Percentiles rank a stretch among this genome's conserved stretches.
Evolutionary conservation across 2,113 vertebrate genomes (phyloP).

Genomic region (Oriolus oriolus): DNA sequence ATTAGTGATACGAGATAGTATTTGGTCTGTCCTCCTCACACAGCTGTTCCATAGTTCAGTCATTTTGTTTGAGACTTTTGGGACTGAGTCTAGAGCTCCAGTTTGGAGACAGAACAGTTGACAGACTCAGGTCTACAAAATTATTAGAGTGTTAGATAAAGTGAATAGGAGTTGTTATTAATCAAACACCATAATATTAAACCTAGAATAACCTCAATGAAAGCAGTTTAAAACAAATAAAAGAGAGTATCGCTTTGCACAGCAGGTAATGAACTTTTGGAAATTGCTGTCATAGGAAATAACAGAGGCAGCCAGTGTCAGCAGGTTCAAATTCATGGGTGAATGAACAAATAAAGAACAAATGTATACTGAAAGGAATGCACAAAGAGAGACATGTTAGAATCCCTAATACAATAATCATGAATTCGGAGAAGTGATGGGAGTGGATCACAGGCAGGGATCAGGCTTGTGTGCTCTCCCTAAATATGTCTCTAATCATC

Average conservation of each 20-base stretch:
- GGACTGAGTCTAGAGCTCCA: background rate
- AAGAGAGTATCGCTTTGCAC: background rate
- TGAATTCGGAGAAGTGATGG: background rate
- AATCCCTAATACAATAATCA: background rate
- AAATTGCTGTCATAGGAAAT: background rate
- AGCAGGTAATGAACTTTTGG: background rate
- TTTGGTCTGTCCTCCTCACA: background rate
- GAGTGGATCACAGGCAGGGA: background rate
- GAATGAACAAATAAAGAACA: background rate
- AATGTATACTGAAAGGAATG: background rate
- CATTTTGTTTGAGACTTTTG: background rate
- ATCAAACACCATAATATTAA: background rate
- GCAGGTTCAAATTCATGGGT: background rate
- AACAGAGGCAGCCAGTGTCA: background rate
- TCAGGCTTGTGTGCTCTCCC: rapidly evolving
- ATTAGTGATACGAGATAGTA: background rate
- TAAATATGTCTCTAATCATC: background rate
- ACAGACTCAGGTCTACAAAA: background rate
- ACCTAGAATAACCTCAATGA: background rate
- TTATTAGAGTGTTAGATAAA: background rate
- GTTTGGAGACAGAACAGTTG: background rate
- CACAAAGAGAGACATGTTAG: background rate
- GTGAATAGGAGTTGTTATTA: background rate
- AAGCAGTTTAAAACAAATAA: background rate
- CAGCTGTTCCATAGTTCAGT: background rate